Evolutionary conservation across 2,888 invertebrate species (phyloP).

Genomic region (Hecatera dysodea): DNA sequence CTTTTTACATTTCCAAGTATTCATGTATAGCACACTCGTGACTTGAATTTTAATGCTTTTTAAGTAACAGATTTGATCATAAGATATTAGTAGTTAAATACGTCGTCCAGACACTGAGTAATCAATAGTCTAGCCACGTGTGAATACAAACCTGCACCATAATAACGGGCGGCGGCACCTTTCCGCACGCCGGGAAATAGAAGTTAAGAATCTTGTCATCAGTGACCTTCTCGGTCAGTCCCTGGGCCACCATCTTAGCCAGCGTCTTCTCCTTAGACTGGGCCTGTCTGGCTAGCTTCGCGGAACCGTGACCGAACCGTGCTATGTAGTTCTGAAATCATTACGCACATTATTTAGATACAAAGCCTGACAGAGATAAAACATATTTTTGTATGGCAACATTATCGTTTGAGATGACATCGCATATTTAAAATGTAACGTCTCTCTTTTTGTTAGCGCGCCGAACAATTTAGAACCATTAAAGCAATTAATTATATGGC

Average conservation of each 20-base stretch:
- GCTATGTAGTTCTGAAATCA: conserved; percentile 97
- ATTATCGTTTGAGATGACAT: neutral
- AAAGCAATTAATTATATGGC: too few relatives aligned
- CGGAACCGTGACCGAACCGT: conserved; percentile 99
- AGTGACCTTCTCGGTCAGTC: conserved; percentile 98
- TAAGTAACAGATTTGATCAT: too few relatives aligned
- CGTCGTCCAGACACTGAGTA: too few relatives aligned
- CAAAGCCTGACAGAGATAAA: neutral
- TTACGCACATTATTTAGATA: neutral
- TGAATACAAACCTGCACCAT: conserved; percentile 95
- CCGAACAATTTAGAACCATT: too few relatives aligned
- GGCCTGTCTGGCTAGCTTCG: conserved; percentile 99
- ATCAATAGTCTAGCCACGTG: too few relatives aligned
- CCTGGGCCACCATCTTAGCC: conserved; percentile 99
- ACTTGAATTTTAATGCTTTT: too few relatives aligned
- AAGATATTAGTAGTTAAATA: too few relatives aligned
- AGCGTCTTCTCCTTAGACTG: conserved; percentile 99
- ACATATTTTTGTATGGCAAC: too few relatives aligned
- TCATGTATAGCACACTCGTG: too few relatives aligned
- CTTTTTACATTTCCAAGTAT: too few relatives aligned
- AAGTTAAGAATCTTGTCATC: conserved; percentile 98
- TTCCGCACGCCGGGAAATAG: conserved; percentile 98
- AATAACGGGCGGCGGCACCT: conserved; percentile 99
- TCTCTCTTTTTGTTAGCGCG: neutral
- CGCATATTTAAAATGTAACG: conserved; percentile 28